A percentile compares a stretch with the other conserved stretches of the same genome.
These are phyloP conservation scores for Setophaga kirtlandii DNA, from an alignment of 2,113 vertebrate species.

Conservation along the genomic window DNA sequence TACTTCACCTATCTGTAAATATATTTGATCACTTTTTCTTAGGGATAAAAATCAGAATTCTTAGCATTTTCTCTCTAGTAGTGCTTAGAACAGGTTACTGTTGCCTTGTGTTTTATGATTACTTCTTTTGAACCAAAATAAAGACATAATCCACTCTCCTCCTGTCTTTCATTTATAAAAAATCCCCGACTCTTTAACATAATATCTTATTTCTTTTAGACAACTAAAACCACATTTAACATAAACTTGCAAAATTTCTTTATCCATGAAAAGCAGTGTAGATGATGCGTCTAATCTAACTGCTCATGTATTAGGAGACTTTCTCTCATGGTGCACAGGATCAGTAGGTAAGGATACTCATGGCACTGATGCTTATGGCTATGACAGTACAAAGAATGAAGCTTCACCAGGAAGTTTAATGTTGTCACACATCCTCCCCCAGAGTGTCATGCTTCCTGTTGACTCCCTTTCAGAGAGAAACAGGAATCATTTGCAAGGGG, in stretches of 20 bases:
- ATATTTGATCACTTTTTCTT: background rate
- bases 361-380: background rate
- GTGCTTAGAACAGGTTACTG: background rate
- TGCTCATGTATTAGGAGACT: background rate
- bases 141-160: background rate
- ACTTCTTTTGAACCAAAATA: background rate
- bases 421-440: conserved; percentile 35
- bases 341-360: background rate
- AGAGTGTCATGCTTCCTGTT: conserved; percentile 53
- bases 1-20: background rate
- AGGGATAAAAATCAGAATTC: background rate
- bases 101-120: background rate
- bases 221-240: background rate
- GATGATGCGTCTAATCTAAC: background rate
- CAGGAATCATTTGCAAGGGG: background rate
- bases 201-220: background rate
- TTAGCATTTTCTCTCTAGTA: background rate
- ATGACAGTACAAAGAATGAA: background rate
- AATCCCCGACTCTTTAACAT: background rate
- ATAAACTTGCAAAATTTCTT: background rate
- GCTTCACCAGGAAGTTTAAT: conserved; percentile 24
- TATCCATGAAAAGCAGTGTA: background rate
- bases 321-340: background rate
- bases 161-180: background rate
- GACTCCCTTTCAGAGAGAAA: background rate